Evolutionary conservation across 2,113 vertebrate genomes (phyloP).

Genomic region (Engraulis encrasicolus): DNA sequence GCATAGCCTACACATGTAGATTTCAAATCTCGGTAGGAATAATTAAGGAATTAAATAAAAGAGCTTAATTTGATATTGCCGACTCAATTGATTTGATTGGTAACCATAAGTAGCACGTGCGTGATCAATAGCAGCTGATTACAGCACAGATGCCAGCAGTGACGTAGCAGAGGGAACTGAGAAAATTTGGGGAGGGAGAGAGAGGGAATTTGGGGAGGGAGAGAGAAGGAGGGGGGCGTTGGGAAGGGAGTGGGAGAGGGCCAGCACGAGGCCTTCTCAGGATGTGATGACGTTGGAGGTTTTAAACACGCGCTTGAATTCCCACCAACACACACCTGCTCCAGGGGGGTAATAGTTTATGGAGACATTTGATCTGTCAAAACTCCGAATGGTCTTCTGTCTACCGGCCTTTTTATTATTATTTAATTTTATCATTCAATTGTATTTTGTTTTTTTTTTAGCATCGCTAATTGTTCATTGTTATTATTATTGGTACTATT

Average conservation of each 20-base stretch:
- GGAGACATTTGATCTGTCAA: neutral
- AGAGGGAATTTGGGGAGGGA: neutral
- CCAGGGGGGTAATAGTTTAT: neutral
- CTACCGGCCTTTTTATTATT: neutral
- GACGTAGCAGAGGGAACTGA: slow-evolving; percentile 31
- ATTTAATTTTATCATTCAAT: neutral
- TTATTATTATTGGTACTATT: too few species aligned
- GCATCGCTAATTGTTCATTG: too few species aligned
- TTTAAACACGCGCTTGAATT: neutral
- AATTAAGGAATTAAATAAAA: slow-evolving; percentile 17
- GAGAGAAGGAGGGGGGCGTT: too few species aligned
- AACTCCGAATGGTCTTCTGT: neutral
- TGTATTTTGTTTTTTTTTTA: too few species aligned
- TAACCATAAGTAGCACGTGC: slow-evolving; percentile 33
- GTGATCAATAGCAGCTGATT: slow-evolving; percentile 53
- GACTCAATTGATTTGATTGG: slow-evolving; percentile 38
- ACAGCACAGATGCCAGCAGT: slow-evolving; percentile 47
- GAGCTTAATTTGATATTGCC: slow-evolving; percentile 34
- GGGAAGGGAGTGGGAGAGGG: neutral
- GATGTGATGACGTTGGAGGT: slow-evolving; percentile 2
- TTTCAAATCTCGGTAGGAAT: neutral
- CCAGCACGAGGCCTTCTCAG: neutral
- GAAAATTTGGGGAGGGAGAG: neutral
- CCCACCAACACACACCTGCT: neutral
- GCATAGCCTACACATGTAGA: neutral